Percentiles rank a stretch among this genome's conserved stretches.
Conservation (phyloP, 2,113 vertebrate species). For the Microcebus ravelobensis region DNA sequence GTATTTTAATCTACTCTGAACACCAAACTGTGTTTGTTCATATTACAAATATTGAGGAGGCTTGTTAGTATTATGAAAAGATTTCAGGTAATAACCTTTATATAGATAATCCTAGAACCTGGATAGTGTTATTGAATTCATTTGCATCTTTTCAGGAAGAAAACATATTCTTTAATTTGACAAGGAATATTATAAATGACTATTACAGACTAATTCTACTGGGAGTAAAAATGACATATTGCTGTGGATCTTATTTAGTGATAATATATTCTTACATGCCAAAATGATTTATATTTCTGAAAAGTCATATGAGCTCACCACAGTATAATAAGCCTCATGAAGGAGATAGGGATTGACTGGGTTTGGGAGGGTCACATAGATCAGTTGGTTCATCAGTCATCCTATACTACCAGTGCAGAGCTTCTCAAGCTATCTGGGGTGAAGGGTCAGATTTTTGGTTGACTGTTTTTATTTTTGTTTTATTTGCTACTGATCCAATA, state of each 20-base stretch:
- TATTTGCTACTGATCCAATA: background rate
- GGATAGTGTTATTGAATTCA: background rate
- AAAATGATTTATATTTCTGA: conserved; percentile 2
- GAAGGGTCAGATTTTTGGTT: background rate
- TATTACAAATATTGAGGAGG: background rate
- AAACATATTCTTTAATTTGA: background rate
- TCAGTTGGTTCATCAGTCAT: background rate
- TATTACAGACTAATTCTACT: background rate
- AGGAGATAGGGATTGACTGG: background rate
- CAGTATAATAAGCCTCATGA: background rate
- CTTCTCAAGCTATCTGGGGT: background rate
- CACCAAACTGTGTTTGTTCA: background rate
- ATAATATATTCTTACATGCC: background rate
- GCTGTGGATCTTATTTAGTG: background rate
- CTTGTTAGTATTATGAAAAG: background rate
- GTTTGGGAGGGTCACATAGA: background rate
- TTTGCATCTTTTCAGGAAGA: background rate
- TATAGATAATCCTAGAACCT: background rate
- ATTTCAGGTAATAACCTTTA: background rate
- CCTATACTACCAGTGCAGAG: background rate
- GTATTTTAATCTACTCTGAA: background rate
- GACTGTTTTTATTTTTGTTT: background rate
- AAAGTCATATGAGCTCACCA: background rate
- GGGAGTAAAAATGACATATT: background rate
- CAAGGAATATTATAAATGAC: background rate